Percentiles rank a stretch among this genome's conserved stretches.
Evolutionary conservation across 2,888 invertebrate species (phyloP).

Genomic region (Leucophenga montana): DNA sequence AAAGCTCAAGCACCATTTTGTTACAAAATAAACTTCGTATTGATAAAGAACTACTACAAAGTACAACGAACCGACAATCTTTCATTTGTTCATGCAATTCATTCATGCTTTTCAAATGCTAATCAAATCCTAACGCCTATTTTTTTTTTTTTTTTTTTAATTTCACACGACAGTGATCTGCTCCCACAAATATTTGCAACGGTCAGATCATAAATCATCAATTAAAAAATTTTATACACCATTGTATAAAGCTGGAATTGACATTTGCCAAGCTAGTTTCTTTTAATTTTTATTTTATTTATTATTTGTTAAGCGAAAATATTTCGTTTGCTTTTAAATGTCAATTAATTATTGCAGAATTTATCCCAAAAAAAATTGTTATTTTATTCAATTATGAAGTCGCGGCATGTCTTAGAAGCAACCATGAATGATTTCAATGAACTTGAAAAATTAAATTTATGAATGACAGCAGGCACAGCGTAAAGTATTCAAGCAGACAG

Average conservation of each 20-base stretch:
- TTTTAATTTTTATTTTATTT: no score
- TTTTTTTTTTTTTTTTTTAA: background rate
- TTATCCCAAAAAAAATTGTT: background rate
- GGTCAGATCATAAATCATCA: conserved; percentile 55
- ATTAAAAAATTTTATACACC: conserved; percentile 53
- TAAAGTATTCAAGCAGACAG: background rate
- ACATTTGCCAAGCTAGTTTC: conserved; percentile 37
- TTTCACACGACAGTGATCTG: background rate
- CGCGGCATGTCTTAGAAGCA: conserved; percentile 50
- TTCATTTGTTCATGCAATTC: no score
- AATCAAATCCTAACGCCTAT: background rate
- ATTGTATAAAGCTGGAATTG: conserved; percentile 42
- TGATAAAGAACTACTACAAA: background rate
- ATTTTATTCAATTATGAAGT: conserved; percentile 61
- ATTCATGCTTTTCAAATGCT: no score
- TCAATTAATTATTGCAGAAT: conserved; percentile 58
- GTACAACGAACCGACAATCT: background rate
- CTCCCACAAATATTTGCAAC: conserved; percentile 44
- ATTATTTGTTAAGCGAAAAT: conserved; percentile 21
- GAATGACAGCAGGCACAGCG: conserved; percentile 3
- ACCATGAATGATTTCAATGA: conserved; percentile 24
- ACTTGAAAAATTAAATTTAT: conserved; percentile 25
- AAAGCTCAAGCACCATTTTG: no score
- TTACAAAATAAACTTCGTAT: no score
- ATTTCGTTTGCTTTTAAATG: conserved; percentile 42